Evolutionary conservation across 2,797 vertebrate genomes (phyloP), one percentile per base, ranked within the genome.

Genomic region (Poliocrania exsul): DNA sequence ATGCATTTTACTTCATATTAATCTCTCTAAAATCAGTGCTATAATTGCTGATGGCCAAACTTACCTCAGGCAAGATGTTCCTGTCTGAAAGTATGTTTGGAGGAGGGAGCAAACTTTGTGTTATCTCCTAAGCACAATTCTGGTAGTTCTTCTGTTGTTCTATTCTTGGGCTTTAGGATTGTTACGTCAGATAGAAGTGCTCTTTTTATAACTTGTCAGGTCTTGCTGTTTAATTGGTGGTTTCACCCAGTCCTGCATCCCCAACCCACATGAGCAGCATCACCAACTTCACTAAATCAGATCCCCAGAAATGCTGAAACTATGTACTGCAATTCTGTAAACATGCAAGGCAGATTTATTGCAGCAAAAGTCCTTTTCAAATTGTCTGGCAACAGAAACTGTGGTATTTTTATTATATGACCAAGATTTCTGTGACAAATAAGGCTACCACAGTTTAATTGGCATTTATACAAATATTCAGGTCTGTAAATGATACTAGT

Each of bases 401-500:
- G 82, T 88, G 57, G 81, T 72, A 85, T 91, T 95, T 88, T 94
- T 37, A 13, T 78, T 75, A 74, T 50, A 37, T 4, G 60, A 74
- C 67, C 84, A 88, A 81, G 77, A 50, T 88, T 70, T 84, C 94
- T 80, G 72, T 51, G 81, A 90, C 90, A 95, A 92, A 92, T 47
- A 94, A 91, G n/a, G 75, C 74, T 92, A 88, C 72, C 60, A 20
- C 90, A 94, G 83, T 44, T 71, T 88, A 90, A 86, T 2, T 81
- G 85, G 79, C 88, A 80, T 33, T 66, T 58, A 82, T 80, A 96
- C 90, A 97, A 97, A 96, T 96, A 97, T 93, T 95, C 91, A 89
- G 94, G 93, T 62, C 86, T 94, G 87, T 96, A 97, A 95, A 91
- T 6, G 54, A 85, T 71, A 67, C 75, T 40, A 87, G 93, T 91